These are phyloP conservation scores for Thalassaphorura encarpata DNA, from an alignment of 1,140 invertebrate species.

Conservation along the genomic window DNA sequence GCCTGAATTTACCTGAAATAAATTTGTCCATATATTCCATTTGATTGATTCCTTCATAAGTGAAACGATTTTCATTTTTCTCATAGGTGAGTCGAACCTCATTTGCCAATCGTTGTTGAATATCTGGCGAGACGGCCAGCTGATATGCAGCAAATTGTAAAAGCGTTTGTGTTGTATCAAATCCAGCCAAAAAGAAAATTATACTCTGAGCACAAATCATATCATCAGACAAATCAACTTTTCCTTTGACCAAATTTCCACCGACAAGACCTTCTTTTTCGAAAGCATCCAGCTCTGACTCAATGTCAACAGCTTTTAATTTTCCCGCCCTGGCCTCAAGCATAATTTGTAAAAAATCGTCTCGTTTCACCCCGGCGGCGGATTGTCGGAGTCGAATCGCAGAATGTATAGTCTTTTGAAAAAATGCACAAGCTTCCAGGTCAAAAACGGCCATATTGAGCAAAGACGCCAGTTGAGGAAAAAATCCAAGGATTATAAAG, in stretches of 20 bases:
- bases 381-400: constrained; percentile 36
- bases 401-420: constrained; percentile 35
- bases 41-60: constrained; percentile 13
- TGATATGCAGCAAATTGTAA: constrained; percentile 35
- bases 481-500: constrained; percentile 2
- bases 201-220: constrained; percentile 33
- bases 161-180: constrained; percentile 37
- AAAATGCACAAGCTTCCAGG: constrained; percentile 32
- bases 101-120: constrained; percentile 34
- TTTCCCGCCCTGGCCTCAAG: constrained; percentile 35
- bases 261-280: constrained; percentile 12
- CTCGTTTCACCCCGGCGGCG: constrained; percentile 35
- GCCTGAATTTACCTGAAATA: constrained; percentile 41
- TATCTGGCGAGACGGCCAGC: constrained; percentile 37
- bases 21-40: constrained; percentile 17
- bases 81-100: constrained; percentile 33
- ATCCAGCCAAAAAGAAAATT: constrained; percentile 41
- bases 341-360: constrained; percentile 40
- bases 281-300: background rate
- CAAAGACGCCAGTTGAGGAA: background rate
- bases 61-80: constrained; percentile 6
- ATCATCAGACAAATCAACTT: constrained; percentile 6
- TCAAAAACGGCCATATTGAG: background rate
- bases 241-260: constrained; percentile 35
- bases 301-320: constrained; percentile 33